A percentile compares a stretch with the other conserved stretches of the same genome.
Evolutionary conservation across 2,888 invertebrate genomes (phyloP).

Genomic region (Hyposoter didymator): DNA sequence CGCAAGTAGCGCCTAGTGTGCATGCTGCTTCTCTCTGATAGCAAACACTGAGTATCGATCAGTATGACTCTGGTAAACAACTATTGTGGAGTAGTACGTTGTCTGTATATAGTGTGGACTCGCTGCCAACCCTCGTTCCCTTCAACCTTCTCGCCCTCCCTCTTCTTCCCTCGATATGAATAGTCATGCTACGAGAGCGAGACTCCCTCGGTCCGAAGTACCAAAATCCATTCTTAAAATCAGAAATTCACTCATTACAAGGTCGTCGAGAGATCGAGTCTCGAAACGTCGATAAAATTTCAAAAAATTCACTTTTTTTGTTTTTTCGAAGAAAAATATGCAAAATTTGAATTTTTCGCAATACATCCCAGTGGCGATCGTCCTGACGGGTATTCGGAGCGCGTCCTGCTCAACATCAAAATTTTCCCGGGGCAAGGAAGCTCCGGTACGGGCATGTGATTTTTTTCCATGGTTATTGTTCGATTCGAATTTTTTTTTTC

Average conservation of each 20-base stretch:
- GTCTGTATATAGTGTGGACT: slow-evolving; percentile 76
- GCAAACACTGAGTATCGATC: slow-evolving; percentile 84
- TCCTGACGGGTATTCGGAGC: background rate
- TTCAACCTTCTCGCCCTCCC: slow-evolving; percentile 50
- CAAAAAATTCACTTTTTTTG: background rate
- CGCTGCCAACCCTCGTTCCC: slow-evolving; percentile 69
- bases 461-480: slow-evolving; percentile 34
- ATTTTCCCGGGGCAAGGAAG: background rate
- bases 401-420: slow-evolving; percentile 4
- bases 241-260: slow-evolving; percentile 78
- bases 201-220: slow-evolving; percentile 67
- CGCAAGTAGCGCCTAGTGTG: slow-evolving; percentile 82
- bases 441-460: background rate
- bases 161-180: slow-evolving; percentile 29
- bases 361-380: background rate
- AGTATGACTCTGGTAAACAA: slow-evolving; percentile 84
- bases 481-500: slow-evolving; percentile 29
- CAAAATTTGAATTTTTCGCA: background rate
- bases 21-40: slow-evolving; percentile 82
- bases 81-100: slow-evolving; percentile 81
- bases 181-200: slow-evolving; percentile 48
- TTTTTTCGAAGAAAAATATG: background rate
- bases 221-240: slow-evolving; percentile 77
- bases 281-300: background rate
- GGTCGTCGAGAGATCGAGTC: slow-evolving; percentile 68